Evolutionary conservation across 1,140 invertebrate species (phyloP).

Genomic region (Eueides isabella): DNA sequence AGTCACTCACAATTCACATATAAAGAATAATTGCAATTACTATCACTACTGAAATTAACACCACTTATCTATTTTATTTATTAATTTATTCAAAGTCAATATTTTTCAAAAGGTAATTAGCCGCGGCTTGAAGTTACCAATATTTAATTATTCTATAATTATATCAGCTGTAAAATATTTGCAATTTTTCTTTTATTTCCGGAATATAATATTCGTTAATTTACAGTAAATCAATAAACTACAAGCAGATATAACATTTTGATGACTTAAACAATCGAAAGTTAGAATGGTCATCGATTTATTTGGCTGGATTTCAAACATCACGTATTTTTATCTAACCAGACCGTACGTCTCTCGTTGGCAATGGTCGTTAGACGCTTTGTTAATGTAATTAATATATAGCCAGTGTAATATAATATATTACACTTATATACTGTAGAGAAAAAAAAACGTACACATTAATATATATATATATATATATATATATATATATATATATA

Average conservation of each 20-base stretch:
- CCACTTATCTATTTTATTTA: conserved; percentile 12
- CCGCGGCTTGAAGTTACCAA: too few relatives aligned
- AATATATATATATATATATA: too few relatives aligned
- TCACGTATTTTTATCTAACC: conserved; percentile 65
- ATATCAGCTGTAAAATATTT: background rate
- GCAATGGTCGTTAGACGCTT: conserved; percentile 46
- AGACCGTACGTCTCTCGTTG: conserved; percentile 44
- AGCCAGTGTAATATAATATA: background rate
- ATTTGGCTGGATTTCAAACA: conserved; percentile 70
- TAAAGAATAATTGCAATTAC: conserved; percentile 57
- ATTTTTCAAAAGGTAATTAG: background rate
- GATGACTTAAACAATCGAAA: conserved; percentile 53
- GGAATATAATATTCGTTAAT: too few relatives aligned
- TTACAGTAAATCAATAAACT: too few relatives aligned
- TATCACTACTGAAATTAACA: conserved; percentile 23
- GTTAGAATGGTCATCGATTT: conserved; percentile 54
- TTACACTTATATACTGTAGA: background rate
- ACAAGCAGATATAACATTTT: background rate
- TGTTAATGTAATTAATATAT: conserved; percentile 20
- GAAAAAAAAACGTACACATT: too few relatives aligned
- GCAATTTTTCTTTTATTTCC: too few relatives aligned
- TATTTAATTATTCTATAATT: background rate
- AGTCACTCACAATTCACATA: conserved; percentile 71
- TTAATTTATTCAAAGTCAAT: conserved; percentile 19
- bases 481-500: too few relatives aligned